A percentile compares a stretch with the other conserved stretches of the same genome.
phyloP scores from a whole-genome alignment of 2,113 vertebrate species.

The Rynchops niger region DNA sequence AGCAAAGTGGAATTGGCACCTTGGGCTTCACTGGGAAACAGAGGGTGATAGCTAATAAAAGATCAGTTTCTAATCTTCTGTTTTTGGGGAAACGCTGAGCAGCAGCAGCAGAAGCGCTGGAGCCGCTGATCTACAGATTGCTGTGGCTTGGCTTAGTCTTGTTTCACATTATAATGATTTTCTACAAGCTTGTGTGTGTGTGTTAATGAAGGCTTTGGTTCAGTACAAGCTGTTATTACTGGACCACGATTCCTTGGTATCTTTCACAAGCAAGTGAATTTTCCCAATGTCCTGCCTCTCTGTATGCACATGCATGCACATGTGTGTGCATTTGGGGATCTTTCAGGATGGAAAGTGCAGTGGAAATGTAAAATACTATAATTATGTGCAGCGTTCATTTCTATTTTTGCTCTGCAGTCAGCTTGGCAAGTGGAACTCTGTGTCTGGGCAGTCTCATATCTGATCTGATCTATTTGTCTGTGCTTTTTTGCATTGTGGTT shows the following conservation, averaged over 20 bases:
- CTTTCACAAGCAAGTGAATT: slow-evolving; percentile 41
- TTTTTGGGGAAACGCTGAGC: not conserved
- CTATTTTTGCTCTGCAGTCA: slow-evolving; percentile 54
- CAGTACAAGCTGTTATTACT: slow-evolving; percentile 44
- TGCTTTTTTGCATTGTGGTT: slow-evolving; percentile 62
- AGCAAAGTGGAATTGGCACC: slow-evolving; percentile 26
- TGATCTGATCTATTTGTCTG: slow-evolving; percentile 51
- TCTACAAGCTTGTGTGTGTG: not conserved
- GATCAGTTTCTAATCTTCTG: slow-evolving; percentile 46
- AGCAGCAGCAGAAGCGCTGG: slow-evolving; percentile 30
- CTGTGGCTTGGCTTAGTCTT: slow-evolving; percentile 37
- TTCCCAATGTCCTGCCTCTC: not conserved
- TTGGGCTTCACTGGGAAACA: not conserved
- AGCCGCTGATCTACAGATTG: slow-evolving; percentile 28
- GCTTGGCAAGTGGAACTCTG: slow-evolving; percentile 53
- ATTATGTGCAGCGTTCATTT: slow-evolving; percentile 39
- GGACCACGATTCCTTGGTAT: not conserved
- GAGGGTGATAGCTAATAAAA: slow-evolving; percentile 25
- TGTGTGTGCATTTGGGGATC: slow-evolving; percentile 8
- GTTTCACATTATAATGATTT: slow-evolving; percentile 47
- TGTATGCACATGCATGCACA: not conserved
- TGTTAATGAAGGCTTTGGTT: slow-evolving; percentile 50
- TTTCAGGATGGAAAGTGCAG: slow-evolving; percentile 32
- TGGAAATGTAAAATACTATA: slow-evolving; percentile 63
- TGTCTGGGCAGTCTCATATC: slow-evolving; percentile 60